Evolutionary conservation across 2,113 vertebrate genomes (phyloP).

Genomic region (Pelecanoides urinatrix): DNA sequence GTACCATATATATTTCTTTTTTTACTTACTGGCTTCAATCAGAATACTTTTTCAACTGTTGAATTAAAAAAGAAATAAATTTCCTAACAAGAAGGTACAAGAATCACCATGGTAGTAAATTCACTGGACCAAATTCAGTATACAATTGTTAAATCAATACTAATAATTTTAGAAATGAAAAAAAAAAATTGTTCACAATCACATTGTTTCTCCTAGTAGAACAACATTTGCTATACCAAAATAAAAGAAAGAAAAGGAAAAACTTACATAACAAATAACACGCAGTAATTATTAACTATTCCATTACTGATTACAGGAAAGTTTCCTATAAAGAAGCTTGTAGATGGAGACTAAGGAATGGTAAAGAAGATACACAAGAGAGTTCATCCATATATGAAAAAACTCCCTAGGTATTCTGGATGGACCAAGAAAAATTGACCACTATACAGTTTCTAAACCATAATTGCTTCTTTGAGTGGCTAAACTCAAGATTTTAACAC

Average conservation of each 20-base stretch:
- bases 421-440: background rate
- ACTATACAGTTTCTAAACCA: background rate
- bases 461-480: background rate
- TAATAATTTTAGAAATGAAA: background rate
- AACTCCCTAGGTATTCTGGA: background rate
- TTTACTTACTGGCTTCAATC: background rate
- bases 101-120: background rate
- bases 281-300: background rate
- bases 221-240: background rate
- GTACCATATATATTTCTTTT: background rate
- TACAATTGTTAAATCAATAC: background rate
- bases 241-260: background rate
- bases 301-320: background rate
- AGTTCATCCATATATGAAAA: background rate
- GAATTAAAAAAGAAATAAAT: background rate
- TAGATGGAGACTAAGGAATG: background rate
- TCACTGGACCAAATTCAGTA: background rate
- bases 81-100: background rate
- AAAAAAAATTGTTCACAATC: background rate
- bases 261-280: background rate
- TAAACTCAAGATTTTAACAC: background rate
- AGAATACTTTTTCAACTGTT: background rate
- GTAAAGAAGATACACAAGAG: background rate
- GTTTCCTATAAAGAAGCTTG: background rate
- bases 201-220: background rate